phyloP scores from a whole-genome alignment of 30 jellyfish, hydroid and myxozoan genomes.

The Chrysaora quinquecirrha region DNA sequence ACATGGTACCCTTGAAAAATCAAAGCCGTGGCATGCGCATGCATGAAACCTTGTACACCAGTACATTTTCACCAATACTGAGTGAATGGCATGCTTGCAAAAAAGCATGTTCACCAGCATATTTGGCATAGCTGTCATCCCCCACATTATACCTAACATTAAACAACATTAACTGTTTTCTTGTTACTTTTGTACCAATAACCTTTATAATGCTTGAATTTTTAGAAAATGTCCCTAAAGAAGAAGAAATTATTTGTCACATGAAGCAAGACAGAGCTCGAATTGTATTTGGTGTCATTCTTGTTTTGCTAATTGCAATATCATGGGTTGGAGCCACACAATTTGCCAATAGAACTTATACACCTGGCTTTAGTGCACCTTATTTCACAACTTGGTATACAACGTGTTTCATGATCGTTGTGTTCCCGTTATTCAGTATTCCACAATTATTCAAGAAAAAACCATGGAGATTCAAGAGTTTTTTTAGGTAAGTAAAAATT shows the following conservation, averaged over 20 bases:
- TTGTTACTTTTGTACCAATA: too few species aligned
- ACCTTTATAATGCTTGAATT: too few species aligned
- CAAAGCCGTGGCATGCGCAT: too few species aligned
- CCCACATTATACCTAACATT: too few species aligned
- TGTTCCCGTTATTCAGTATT: slow-evolving; percentile 77
- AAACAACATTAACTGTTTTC: too few species aligned
- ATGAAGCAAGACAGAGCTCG: slow-evolving; percentile 47
- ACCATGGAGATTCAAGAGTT: slow-evolving; percentile 78
- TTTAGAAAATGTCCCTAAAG: not conserved
- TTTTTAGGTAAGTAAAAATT: slow-evolving; percentile 67
- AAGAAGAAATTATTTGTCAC: slow-evolving; percentile 15
- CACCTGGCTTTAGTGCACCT: slow-evolving; percentile 75
- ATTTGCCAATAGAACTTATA: slow-evolving; percentile 77
- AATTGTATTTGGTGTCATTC: slow-evolving; percentile 56
- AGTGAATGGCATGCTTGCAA: too few species aligned
- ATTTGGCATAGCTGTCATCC: too few species aligned
- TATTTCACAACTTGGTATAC: slow-evolving; percentile 90
- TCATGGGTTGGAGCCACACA: slow-evolving; percentile 94
- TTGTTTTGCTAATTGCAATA: slow-evolving; percentile 73
- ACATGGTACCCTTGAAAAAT: too few species aligned
- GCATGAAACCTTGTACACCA: too few species aligned
- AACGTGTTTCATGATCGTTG: slow-evolving; percentile 69
- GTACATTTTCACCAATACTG: too few species aligned
- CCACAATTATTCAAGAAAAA: slow-evolving; percentile 74
- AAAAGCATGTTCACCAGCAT: too few species aligned